Conservation (phyloP, 2,888 invertebrate species). For the Drosophila neotestacea region DNA sequence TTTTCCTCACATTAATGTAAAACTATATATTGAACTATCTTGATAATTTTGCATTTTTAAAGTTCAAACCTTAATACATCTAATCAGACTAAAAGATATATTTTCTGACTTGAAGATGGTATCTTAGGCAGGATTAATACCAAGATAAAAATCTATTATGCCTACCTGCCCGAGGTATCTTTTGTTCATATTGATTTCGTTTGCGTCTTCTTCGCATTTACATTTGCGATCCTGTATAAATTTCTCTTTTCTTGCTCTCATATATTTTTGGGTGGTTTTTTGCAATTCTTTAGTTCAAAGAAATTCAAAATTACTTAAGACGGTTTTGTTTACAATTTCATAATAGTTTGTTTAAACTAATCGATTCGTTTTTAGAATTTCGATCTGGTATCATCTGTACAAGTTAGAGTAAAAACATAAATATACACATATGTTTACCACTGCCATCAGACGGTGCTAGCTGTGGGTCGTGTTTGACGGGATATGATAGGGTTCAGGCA, state of each 20-base stretch:
- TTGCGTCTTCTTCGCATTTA: background rate
- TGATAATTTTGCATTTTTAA: background rate
- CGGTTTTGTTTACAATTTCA: constrained; percentile 35
- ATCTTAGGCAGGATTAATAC: background rate
- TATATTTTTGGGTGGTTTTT: constrained; percentile 11
- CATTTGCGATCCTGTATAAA: background rate
- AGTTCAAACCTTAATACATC: background rate
- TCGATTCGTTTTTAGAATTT: constrained; percentile 13
- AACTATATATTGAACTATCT: background rate
- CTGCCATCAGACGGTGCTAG: constrained; percentile 7
- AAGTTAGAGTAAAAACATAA: background rate
- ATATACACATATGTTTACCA: constrained; percentile 7
- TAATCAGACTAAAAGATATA: too few species aligned
- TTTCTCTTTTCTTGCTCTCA: constrained; percentile 3
- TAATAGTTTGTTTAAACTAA: constrained; percentile 32
- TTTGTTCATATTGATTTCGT: background rate
- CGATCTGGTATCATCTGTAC: constrained; percentile 8
- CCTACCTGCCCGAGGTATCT: background rate
- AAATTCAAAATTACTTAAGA: constrained; percentile 20
- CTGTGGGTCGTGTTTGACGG: background rate
- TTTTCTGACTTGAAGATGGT: too few species aligned
- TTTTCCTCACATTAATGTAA: background rate
- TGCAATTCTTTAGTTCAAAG: constrained; percentile 39
- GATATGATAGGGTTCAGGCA: too few species aligned
- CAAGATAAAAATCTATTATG: constrained; percentile 4